Evolutionary conservation across 2,888 invertebrate species (phyloP).

Genomic region (Elgonia sp.): DNA sequence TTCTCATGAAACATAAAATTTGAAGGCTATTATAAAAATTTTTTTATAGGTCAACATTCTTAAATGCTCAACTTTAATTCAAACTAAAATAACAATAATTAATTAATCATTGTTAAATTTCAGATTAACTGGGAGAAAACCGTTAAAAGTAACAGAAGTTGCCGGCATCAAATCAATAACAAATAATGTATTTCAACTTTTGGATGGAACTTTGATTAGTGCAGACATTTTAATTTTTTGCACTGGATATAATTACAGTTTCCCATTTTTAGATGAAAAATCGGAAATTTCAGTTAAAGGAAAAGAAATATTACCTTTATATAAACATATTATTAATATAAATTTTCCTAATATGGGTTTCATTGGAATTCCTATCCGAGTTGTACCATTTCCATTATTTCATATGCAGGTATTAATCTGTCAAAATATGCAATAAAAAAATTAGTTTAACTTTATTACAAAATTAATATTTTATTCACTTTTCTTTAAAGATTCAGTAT

Average conservation of each 20-base stretch:
- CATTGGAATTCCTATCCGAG: conserved; percentile 91
- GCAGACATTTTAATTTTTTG: conserved; percentile 91
- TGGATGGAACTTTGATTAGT: conserved; percentile 89
- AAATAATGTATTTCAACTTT: conserved; percentile 88
- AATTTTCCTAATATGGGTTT: conserved; percentile 92
- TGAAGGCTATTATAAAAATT: no score
- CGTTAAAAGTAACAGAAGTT: conserved; percentile 88
- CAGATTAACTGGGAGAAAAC: conserved; percentile 87
- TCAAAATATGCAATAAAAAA: neutral
- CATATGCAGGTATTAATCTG: conserved; percentile 90
- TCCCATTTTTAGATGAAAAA: conserved; percentile 90
- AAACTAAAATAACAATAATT: neutral
- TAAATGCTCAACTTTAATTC: no score
- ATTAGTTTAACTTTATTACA: neutral
- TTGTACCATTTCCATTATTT: conserved; percentile 91
- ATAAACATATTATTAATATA: conserved; percentile 93
- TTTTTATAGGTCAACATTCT: no score
- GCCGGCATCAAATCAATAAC: conserved; percentile 88
- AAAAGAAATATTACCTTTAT: conserved; percentile 91
- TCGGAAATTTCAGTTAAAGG: conserved; percentile 89
- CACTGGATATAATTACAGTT: conserved; percentile 92
- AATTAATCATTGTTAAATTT: neutral
- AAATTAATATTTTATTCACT: conserved; percentile 60
- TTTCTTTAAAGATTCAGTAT: conserved; percentile 88
- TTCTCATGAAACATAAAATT: no score